A percentile compares a stretch with the other conserved stretches of the same genome.
Evolutionary conservation across 2,888 invertebrate species (phyloP).

Genomic region (Phasia obesa): DNA sequence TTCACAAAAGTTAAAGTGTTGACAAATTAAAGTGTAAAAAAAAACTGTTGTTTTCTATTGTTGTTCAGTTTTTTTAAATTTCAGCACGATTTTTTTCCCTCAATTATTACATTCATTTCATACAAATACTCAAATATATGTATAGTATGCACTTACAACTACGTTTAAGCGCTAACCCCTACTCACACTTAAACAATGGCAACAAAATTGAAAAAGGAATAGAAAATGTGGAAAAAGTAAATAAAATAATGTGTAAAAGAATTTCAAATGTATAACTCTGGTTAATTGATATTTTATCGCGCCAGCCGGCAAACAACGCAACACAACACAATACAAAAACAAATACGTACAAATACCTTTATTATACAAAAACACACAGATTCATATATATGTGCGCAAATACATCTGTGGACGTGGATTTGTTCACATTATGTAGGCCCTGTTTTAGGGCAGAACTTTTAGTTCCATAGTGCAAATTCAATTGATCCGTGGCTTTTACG

Average conservation of each 20-base stretch:
- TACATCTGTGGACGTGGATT: conserved; percentile 40
- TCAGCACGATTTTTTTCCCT: background rate
- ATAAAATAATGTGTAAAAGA: background rate
- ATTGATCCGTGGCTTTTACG: too few species aligned
- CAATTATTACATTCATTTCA: conserved; percentile 10
- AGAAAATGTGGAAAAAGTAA: conserved; percentile 16
- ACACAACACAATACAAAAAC: conserved; percentile 23
- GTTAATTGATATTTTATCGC: conserved; percentile 71
- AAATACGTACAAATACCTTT: conserved; percentile 6
- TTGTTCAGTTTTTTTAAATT: conserved; percentile 50
- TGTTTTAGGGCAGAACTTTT: too few species aligned
- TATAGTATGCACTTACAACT: background rate
- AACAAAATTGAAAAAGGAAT: conserved; percentile 19
- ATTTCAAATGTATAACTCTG: conserved; percentile 57
- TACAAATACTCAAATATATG: too few species aligned
- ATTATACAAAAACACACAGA: conserved; percentile 17
- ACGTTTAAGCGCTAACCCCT: too few species aligned
- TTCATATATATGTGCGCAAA: conserved; percentile 30
- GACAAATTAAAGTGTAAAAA: conserved; percentile 13
- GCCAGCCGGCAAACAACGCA: conserved; percentile 53
- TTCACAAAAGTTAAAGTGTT: conserved; percentile 45
- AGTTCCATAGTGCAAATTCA: too few species aligned
- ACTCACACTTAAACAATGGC: conserved; percentile 4
- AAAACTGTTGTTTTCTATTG: conserved; percentile 21
- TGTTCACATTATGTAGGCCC: too few species aligned